Base-by-base conservation (phyloP, 2,797 vertebrate species). In the Tympanoctomys barrerae region DNA sequence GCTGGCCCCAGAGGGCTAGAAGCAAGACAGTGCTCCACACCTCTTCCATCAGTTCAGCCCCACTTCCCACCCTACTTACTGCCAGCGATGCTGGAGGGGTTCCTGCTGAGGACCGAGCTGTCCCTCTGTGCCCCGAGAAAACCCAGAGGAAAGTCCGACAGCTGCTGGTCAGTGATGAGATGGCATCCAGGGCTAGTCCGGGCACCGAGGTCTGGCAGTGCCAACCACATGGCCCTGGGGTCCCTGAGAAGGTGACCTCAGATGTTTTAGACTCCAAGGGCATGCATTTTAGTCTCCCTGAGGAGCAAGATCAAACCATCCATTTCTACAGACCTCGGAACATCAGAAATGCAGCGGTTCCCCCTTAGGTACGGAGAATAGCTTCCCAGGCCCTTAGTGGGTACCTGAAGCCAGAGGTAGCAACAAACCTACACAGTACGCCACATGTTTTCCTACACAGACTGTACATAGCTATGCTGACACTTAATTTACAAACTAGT, bases 321-420 rank as follows among this genome's bases (percentile, higher is more conserved):
- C 68, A 73, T 88, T 68, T 94, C 61, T 66, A 26, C 42, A 46
- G 52, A 83, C 87, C 57, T 57, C 57, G 93, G 54, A 59, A 62
- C 26, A 86, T 49, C 12, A 54, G 16, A 81, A 75, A 81, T 62
- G 28, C 33, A 79, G 19, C 3, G 26, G 28, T 36, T 4, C 1
- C 39, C 42, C 21, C 81, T 71, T 70, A 61, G 28, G 14, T 39
- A n/a, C 33, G 33, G 33, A 12, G 18, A 26, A 62, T 22, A 61
- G 19, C 49, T 62, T 33, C 73, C 7, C 79, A 24, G 36, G 79
- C 42, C 11, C 73, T 33, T 64, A 16, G 49, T 62, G 26, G 70
- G 57, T 33, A 5, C 70, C 62, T 54, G 26, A 13, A 94, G 26
- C 33, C 39, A 85, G 24, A 22, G 13, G 1, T 24, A 68, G 33